Base-by-base conservation (phyloP, 1,140 invertebrate genomes). In the Scaptomyza hsui region DNA sequence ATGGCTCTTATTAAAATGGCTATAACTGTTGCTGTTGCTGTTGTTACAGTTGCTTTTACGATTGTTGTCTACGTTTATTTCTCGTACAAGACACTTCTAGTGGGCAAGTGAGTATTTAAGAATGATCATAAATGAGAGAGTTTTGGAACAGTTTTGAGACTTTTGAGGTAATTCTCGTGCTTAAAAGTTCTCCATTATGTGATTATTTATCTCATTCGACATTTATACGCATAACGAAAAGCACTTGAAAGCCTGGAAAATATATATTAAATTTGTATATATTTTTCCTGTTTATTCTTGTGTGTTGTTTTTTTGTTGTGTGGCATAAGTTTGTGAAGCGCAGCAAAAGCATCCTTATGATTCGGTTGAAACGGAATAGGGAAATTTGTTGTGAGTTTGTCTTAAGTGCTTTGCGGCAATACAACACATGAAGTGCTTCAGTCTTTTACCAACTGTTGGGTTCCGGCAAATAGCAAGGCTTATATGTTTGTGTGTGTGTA, bases 171-270 rank as follows among this genome's bases (percentile, higher is more conserved):
- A 21, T 2, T 4, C 19, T 21, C 19, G 19, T 21, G n/a, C n/a
- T n/a, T 21, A 7, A 29, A 29, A 37, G 32, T 37, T 37, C 10
- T 12, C 9, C n/a, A 24, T 24, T 37, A 0, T n/a, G 2, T 4
- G 32, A n/a, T 6, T 2, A 37, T n/a, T 37, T 12, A n/a, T 1
- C 32, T 37, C 32, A 37, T 37, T 37, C 32, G 12, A 4, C 32
- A n/a, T 49, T 32, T 55, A 45, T 13, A 18, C 49, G 32, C 57
- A 39, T 72, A 79, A 75, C 83, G 75, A 59, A 68, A 68, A 72
- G 72, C 62, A 57, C 79, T 82, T 68, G 61, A 72, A 83, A 85
- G 62, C 24, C 13, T 63, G 75, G 61, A 59, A 78, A 74, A 82
- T 69, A 77, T 65, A 76, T 77, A 67, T 82, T 75, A 59, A 77